phyloP scores from a whole-genome alignment of 2,888 invertebrate species.

The Sarcophaga rosellei region DNA sequence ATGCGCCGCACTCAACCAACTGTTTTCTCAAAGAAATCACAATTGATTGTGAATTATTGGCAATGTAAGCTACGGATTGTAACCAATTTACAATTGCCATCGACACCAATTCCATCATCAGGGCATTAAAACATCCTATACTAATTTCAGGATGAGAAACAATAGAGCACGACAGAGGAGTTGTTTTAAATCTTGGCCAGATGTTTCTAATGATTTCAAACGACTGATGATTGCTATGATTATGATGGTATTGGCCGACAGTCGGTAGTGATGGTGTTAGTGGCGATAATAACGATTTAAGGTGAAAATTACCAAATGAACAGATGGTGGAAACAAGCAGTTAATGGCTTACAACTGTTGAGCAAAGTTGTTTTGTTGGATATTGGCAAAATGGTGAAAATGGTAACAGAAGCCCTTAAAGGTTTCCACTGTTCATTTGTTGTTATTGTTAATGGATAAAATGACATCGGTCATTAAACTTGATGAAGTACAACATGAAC shows the following conservation, averaged over 20 bases:
- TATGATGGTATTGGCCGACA: neutral
- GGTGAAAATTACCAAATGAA: constrained; percentile 54
- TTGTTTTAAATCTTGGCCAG: constrained; percentile 31
- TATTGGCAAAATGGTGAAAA: constrained; percentile 3
- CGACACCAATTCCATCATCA: neutral
- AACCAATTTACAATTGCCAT: constrained; percentile 51
- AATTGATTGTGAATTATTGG: constrained; percentile 68
- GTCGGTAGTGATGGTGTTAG: neutral
- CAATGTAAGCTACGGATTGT: constrained; percentile 56
- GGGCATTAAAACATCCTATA: neutral
- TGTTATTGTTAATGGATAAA: constrained; percentile 60
- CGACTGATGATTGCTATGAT: constrained; percentile 28
- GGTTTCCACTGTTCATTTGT: constrained; percentile 54
- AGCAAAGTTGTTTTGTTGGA: neutral
- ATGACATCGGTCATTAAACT: constrained; percentile 66
- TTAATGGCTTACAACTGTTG: constrained; percentile 57
- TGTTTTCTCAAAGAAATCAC: constrained; percentile 36
- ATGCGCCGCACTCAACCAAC: constrained; percentile 3
- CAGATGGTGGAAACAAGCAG: constrained; percentile 59
- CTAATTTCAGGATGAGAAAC: neutral
- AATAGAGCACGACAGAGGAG: neutral
- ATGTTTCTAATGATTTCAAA: constrained; percentile 62
- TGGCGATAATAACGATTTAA: constrained; percentile 34
- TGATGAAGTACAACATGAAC: constrained; percentile 62
- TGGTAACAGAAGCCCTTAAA: constrained; percentile 26